These are phyloP conservation scores for Cremastinae sp. DNA, from an alignment of 2,888 invertebrate genomes.

Conservation along the genomic window DNA sequence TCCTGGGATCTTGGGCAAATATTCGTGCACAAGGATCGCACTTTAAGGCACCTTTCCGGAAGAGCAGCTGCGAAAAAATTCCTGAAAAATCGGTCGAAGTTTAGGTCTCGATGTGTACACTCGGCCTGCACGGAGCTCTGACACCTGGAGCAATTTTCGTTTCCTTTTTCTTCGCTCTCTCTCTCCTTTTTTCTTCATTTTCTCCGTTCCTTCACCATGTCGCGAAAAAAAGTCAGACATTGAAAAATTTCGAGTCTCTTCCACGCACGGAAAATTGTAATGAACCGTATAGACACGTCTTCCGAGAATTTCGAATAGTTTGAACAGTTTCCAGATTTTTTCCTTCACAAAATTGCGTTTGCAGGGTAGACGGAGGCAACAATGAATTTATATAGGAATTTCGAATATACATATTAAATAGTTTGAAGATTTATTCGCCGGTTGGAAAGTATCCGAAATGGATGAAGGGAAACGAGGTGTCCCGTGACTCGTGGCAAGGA, in stretches of 20 bases:
- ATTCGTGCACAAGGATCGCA: constrained; percentile 2
- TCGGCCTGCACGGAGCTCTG: not conserved
- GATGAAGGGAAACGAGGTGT: not conserved
- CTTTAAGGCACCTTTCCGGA: constrained; percentile 17
- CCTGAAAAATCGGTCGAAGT: constrained; percentile 18
- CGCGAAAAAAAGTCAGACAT: too few relatives aligned
- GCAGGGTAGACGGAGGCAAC: too few relatives aligned
- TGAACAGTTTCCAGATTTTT: too few relatives aligned
- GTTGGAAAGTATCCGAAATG: not conserved
- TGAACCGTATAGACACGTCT: too few relatives aligned
- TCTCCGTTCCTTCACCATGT: too few relatives aligned
- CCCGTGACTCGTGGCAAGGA: constrained; percentile 13
- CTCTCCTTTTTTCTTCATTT: too few relatives aligned
- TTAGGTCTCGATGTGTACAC: constrained; percentile 7
- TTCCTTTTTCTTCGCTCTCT: not conserved
- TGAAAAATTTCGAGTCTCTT: too few relatives aligned
- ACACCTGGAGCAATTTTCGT: constrained; percentile 26
- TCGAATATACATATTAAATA: not conserved
- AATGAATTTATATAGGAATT: not conserved
- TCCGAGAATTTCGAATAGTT: too few relatives aligned
- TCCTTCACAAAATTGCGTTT: too few relatives aligned
- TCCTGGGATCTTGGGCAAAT: not conserved
- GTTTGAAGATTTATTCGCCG: not conserved
- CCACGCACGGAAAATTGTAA: too few relatives aligned
- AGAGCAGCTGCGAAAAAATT: constrained; percentile 29